Percentiles rank a stretch among this genome's conserved stretches.
Conservation (phyloP, 2,888 invertebrate genomes). For the Margaritifera margaritifera region DNA sequence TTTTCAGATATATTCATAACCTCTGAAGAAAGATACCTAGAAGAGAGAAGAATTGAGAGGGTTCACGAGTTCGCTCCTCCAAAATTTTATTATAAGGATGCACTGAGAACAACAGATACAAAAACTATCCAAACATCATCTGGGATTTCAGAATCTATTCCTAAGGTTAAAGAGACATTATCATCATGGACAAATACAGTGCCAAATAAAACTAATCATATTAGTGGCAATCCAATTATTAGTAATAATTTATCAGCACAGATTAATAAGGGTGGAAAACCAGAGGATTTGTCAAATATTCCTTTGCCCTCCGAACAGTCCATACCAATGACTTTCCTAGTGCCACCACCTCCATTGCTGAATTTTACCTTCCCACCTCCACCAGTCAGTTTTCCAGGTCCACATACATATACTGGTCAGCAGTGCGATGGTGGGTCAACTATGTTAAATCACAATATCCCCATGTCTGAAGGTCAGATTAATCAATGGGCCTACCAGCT, state of each 20-base stretch:
- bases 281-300: no score
- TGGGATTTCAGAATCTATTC: no score
- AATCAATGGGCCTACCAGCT: conserved; percentile 4
- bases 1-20: no score
- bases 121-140: no score
- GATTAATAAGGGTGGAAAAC: no score
- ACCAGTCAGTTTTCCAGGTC: neutral
- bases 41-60: conserved; percentile 53
- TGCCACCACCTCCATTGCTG: neutral
- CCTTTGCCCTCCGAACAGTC: neutral
- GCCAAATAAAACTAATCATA: no score
- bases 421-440: no score
- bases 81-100: conserved; percentile 40
- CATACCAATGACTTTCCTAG: neutral
- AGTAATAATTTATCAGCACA: no score
- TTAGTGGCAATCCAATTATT: no score
- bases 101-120: neutral
- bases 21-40: conserved; percentile 45
- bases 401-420: neutral
- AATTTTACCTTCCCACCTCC: neutral
- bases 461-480: neutral
- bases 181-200: no score
- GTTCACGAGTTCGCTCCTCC: conserved; percentile 64
- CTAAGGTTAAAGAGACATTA: no score
- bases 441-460: no score